phyloP scores from a whole-genome alignment of 2,797 vertebrate genomes.

The Myoxocephalus aenaeus region DNA sequence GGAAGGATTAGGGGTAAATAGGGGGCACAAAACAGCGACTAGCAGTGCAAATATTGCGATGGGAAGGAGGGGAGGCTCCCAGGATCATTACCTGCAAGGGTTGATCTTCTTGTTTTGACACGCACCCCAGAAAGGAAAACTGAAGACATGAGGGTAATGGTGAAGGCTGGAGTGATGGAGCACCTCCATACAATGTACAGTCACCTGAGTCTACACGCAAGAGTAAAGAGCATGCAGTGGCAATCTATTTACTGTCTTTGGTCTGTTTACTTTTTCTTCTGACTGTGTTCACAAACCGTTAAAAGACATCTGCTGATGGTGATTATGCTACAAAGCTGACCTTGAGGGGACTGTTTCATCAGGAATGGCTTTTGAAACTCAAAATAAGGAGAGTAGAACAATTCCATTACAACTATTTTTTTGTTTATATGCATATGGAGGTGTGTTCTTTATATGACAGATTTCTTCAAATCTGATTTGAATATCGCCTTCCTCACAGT shows the following conservation, averaged over 20 bases:
- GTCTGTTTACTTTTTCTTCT: slow-evolving; percentile 4
- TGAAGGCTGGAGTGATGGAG: slow-evolving; percentile 54
- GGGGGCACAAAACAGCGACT: slow-evolving; percentile 51
- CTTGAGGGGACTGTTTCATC: background rate
- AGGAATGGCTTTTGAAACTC: background rate
- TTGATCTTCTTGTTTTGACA: slow-evolving; percentile 77
- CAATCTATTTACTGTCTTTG: slow-evolving; percentile 24
- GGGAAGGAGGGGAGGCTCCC: slow-evolving; percentile 36
- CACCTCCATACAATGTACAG: slow-evolving; percentile 40
- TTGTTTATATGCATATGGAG: background rate
- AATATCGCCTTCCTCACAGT: background rate
- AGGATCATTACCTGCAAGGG: slow-evolving; percentile 55
- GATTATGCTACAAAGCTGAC: background rate
- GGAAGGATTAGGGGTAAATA: slow-evolving; percentile 44
- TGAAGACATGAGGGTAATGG: slow-evolving; percentile 34
- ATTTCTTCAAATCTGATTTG: background rate
- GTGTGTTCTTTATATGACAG: background rate
- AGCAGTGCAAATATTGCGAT: slow-evolving; percentile 48
- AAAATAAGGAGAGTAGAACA: background rate
- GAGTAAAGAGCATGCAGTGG: slow-evolving; percentile 7
- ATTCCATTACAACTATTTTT: background rate
- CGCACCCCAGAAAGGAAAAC: slow-evolving; percentile 52
- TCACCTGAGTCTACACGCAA: slow-evolving; percentile 65
- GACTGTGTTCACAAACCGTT: background rate
- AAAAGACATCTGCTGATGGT: background rate